phyloP scores from a whole-genome alignment of 2,888 invertebrate genomes.

The Amphipoea oculea region DNA sequence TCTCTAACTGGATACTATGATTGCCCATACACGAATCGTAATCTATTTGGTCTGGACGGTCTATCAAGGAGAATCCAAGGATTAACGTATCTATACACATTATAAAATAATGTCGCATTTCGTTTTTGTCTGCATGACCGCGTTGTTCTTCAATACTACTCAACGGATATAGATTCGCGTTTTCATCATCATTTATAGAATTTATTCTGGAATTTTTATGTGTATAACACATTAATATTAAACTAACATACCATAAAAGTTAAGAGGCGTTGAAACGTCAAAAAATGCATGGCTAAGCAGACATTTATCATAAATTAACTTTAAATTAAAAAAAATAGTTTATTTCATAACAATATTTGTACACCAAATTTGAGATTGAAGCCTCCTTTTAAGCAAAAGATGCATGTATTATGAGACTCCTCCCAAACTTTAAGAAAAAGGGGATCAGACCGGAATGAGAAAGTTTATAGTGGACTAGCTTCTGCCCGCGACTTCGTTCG shows the following conservation, averaged over 20 bases:
- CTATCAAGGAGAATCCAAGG: constrained; percentile 26
- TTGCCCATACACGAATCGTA: constrained; percentile 44
- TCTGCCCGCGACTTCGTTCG: too few relatives aligned
- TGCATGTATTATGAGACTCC: too few relatives aligned
- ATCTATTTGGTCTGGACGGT: constrained; percentile 27
- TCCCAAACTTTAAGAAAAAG: too few relatives aligned
- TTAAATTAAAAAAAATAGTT: not conserved
- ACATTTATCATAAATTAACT: not conserved
- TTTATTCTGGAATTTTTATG: too few relatives aligned
- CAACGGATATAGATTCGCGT: not conserved
- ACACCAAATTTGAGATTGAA: too few relatives aligned
- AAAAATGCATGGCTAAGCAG: not conserved
- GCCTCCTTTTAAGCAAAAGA: too few relatives aligned
- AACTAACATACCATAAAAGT: not conserved
- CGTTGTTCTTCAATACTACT: not conserved
- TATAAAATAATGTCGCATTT: not conserved
- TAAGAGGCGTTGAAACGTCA: not conserved
- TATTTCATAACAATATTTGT: too few relatives aligned
- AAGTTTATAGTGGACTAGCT: too few relatives aligned
- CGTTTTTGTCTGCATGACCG: not conserved
- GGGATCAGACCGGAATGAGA: too few relatives aligned
- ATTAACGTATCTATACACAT: not conserved
- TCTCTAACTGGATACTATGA: constrained; percentile 12
- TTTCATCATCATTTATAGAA: not conserved
- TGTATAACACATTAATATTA: not conserved